Evolutionary conservation across 2,113 vertebrate species (phyloP), one percentile per base, ranked within the genome.

Genomic region (Myxocyprinus asiaticus): DNA sequence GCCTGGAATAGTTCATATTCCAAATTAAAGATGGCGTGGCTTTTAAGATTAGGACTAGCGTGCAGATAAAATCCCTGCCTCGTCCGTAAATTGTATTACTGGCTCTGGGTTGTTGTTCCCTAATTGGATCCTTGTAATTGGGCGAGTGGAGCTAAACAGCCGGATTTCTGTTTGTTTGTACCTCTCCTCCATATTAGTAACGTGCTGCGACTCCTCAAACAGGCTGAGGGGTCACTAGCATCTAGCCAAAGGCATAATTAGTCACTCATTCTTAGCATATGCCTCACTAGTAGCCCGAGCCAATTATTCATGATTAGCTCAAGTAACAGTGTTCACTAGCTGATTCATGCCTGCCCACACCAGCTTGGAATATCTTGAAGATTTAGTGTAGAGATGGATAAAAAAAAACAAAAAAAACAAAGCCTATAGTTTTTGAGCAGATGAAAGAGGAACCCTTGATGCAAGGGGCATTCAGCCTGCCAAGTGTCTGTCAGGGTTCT

Each of bases 131-230:
- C 82, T 85, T 85, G 78, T 77, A 87, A 87, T 85, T 85, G 81
- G 84, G 74, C 53, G 42, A 74, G 76, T 82, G 69, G 76, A 82
- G 86, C 82, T 82, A 82, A 87, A 87, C 80, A 82, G 78, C 79
- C 78, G 81, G 86, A 87, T 84, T 87, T 82, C 77, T 85, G 86
- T 87, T 87, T 87, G 86, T 87, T 85, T 87, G 79, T 82, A 85
- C 80, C 78, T 81, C 80, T 80, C 58, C 74, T 58, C 76, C 64
- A 82, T 79, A 85, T 87, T 84, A 85, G 82, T 82, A 81, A 84
- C 80, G 84, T 85, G 86, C 78, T 64, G 72, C 75, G 80, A 87
- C 68, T 87, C 82, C 80, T 79, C 71, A 85, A 87, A 73, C 75
- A 83, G 78, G 67, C 86, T 42, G 58, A 67, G 82, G 74, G 77